Conservation (phyloP, 2,888 invertebrate genomes). For the Eutolmus rufibarbis region DNA sequence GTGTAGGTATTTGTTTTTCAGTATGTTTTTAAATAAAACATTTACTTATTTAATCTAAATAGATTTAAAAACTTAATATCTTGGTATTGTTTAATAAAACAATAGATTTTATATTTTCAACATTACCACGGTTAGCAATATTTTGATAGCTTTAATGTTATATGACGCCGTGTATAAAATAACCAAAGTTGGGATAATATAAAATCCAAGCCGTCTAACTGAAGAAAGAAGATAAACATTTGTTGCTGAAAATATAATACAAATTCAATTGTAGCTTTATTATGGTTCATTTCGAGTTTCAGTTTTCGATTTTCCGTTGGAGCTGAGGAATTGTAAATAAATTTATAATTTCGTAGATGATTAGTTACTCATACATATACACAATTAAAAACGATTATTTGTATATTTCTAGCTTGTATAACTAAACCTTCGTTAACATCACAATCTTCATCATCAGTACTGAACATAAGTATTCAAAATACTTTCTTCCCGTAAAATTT, state of each 20-base stretch:
- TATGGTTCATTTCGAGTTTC: background rate
- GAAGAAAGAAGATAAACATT: too few relatives aligned
- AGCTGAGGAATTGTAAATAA: background rate
- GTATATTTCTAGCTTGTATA: slow-evolving; percentile 61
- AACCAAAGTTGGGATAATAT: too few relatives aligned
- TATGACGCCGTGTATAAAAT: too few relatives aligned
- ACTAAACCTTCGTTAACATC: slow-evolving; percentile 65
- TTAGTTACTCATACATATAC: background rate
- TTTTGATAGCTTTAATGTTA: too few relatives aligned
- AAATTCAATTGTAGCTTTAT: background rate
- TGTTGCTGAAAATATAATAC: background rate
- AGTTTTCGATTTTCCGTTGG: background rate
- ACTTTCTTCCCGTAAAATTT: slow-evolving; percentile 55
- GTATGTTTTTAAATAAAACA: too few relatives aligned
- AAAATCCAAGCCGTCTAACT: too few relatives aligned
- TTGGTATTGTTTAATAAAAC: too few relatives aligned
- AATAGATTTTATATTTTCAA: too few relatives aligned
- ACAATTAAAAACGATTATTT: slow-evolving; percentile 21
- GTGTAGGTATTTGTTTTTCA: too few relatives aligned
- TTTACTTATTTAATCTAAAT: too few relatives aligned
- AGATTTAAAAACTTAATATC: too few relatives aligned
- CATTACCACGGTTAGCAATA: too few relatives aligned
- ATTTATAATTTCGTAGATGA: background rate
- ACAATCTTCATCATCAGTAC: slow-evolving; percentile 50
- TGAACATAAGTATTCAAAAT: slow-evolving; percentile 36